Conservation (phyloP, 2,888 invertebrate species). For the Pristionchus mayeri region DNA sequence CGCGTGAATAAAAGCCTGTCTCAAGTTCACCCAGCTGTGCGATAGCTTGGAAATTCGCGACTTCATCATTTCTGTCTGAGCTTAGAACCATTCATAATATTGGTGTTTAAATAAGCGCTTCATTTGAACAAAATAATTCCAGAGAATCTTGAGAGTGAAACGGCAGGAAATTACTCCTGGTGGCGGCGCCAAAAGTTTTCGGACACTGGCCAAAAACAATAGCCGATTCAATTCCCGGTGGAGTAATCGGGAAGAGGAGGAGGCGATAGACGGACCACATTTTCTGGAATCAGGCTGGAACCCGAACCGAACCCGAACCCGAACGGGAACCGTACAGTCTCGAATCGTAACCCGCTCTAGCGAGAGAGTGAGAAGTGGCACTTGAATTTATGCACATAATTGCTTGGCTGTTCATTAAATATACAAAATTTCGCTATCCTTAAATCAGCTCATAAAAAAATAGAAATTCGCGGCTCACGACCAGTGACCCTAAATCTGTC, state of each 20-base stretch:
- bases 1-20: not conserved
- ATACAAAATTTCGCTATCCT: not conserved
- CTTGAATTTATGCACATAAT: not conserved
- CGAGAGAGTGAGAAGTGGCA: not conserved
- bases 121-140: not conserved
- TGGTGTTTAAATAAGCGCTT: no score
- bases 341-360: not conserved
- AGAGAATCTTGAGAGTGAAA: not conserved
- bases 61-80: not conserved
- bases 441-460: not conserved
- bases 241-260: not conserved
- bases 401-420: not conserved
- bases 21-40: not conserved
- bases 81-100: no score
- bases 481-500: constrained; percentile 4
- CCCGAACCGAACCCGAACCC: not conserved
- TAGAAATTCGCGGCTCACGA: not conserved
- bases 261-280: not conserved
- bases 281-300: not conserved
- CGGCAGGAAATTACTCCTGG: not conserved
- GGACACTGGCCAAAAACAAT: constrained; percentile 3
- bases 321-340: not conserved
- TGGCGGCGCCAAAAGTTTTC: not conserved
- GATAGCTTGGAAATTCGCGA: not conserved
- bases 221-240: not conserved